Conservation (phyloP, 2,113 vertebrate species). For the Ictalurus furcatus region DNA sequence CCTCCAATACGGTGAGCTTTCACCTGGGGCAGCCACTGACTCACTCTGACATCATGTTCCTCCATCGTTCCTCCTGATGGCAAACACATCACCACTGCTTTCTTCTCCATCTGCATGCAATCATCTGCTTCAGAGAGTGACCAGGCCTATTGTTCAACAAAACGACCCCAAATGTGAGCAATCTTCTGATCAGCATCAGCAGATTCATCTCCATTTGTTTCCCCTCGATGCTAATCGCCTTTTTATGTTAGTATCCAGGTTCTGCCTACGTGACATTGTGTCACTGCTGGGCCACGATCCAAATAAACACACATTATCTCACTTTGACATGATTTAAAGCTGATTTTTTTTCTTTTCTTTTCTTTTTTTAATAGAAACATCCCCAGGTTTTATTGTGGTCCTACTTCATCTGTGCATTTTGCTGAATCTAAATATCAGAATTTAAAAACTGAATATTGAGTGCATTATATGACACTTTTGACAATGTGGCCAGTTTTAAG, state of each 20-base stretch:
- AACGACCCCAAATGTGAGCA: constrained; percentile 75
- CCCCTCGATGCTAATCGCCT: constrained; percentile 73
- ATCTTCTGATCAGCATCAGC: constrained; percentile 66
- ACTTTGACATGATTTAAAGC: constrained; percentile 7
- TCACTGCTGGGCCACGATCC: constrained; percentile 45
- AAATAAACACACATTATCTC: constrained; percentile 22
- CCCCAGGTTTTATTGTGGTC: not conserved
- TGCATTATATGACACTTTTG: not conserved
- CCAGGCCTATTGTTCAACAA: constrained; percentile 68
- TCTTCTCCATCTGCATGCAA: constrained; percentile 81
- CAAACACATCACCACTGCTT: constrained; percentile 66
- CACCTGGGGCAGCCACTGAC: constrained; percentile 64
- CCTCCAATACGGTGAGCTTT: constrained; percentile 2
- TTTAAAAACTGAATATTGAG: not conserved
- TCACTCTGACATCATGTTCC: constrained; percentile 76
- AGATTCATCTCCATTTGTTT: constrained; percentile 69
- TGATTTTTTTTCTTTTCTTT: not conserved
- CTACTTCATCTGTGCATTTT: not conserved
- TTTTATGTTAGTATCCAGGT: constrained; percentile 68
- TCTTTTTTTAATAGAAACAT: not conserved
- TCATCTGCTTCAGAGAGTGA: constrained; percentile 74
- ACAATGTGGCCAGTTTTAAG: not conserved
- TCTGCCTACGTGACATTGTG: constrained; percentile 63
- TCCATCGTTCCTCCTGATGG: constrained; percentile 68
- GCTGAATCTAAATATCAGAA: not conserved